Evolutionary conservation across 1,140 invertebrate genomes (phyloP).

Genomic region (Drosophila teissieri): DNA sequence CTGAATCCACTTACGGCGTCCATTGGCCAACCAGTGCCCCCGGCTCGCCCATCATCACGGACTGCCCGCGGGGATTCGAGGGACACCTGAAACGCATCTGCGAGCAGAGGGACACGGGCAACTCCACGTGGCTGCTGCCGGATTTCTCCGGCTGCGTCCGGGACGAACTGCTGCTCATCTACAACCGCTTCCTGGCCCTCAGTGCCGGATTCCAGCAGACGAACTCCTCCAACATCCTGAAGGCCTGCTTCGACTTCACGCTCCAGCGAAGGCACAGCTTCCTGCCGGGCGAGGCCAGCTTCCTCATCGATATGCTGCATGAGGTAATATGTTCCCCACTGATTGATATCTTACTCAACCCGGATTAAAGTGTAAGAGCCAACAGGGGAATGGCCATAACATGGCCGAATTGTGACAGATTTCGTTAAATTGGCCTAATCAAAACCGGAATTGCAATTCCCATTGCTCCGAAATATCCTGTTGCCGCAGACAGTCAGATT

Average conservation of each 20-base stretch:
- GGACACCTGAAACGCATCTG: constrained; percentile 86
- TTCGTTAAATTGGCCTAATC: constrained; percentile 46
- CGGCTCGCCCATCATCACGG: constrained; percentile 86
- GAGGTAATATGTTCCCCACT: constrained; percentile 61
- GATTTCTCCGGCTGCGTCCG: constrained; percentile 90
- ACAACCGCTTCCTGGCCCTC: constrained; percentile 88
- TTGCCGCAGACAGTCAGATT: constrained; percentile 8
- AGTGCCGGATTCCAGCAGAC: constrained; percentile 89
- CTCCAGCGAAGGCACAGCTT: constrained; percentile 72
- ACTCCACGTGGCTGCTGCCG: constrained; percentile 89
- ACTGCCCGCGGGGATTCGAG: constrained; percentile 86
- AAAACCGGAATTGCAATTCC: constrained; percentile 49
- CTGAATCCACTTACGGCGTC: constrained; percentile 85
- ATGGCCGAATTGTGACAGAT: constrained; percentile 37
- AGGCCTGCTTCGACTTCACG: constrained; percentile 80
- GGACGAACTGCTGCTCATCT: constrained; percentile 87
- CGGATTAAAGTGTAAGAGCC: constrained; percentile 25
- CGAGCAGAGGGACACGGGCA: constrained; percentile 86
- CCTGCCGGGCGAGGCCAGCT: constrained; percentile 81
- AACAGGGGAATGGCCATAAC: constrained; percentile 10
- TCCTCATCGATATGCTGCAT: constrained; percentile 82
- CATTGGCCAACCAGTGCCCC: constrained; percentile 88
- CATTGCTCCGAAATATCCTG: constrained; percentile 9
- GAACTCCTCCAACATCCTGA: constrained; percentile 85
- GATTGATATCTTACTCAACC: background rate